Conservation (phyloP, 2,113 vertebrate species). For the Otus sunia region DNA sequence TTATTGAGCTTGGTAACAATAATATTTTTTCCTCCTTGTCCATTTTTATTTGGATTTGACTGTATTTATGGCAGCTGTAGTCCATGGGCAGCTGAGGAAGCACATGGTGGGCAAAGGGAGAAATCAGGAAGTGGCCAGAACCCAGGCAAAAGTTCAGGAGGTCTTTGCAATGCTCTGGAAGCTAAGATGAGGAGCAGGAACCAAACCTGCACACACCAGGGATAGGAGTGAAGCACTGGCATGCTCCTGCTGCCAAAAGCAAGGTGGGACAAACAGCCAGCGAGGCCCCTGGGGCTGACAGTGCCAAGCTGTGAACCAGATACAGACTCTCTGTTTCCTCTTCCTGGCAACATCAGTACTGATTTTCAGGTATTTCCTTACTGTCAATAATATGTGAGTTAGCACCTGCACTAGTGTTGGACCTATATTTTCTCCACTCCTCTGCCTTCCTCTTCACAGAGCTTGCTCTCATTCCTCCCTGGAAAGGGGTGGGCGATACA, state of each 20-base stretch:
- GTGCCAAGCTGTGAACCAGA: neutral
- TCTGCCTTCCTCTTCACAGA: neutral
- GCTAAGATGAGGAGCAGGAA: fast-evolving
- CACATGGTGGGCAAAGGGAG: neutral
- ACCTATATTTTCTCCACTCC: neutral
- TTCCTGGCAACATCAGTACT: neutral
- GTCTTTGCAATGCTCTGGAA: neutral
- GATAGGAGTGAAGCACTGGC: neutral
- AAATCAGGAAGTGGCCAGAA: neutral
- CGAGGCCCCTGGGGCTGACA: fast-evolving
- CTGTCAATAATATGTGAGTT: neutral
- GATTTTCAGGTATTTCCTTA: neutral
- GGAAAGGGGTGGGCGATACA: neutral
- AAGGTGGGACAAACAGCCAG: neutral
- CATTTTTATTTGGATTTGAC: neutral
- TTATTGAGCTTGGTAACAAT: neutral
- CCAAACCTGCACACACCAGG: neutral
- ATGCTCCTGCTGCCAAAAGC: neutral
- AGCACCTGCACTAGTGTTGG: neutral
- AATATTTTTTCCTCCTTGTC: neutral
- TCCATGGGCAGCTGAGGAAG: neutral
- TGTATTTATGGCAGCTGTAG: neutral
- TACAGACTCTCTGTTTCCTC: neutral
- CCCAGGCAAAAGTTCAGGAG: neutral
- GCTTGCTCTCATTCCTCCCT: neutral